Evolutionary conservation across 2,113 vertebrate genomes (phyloP).

Genomic region (Amphiprion percula): DNA sequence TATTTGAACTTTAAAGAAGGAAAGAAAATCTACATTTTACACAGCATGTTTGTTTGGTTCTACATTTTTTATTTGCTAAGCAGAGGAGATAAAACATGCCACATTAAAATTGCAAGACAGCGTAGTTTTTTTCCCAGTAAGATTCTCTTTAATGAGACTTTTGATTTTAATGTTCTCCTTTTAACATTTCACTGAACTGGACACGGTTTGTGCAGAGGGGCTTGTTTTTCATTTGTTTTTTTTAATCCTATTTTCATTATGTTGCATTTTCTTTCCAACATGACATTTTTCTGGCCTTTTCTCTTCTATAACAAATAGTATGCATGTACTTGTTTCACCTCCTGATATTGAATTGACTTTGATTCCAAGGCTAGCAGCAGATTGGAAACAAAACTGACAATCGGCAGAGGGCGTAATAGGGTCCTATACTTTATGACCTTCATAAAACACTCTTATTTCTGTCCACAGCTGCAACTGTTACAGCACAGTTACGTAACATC

Average conservation of each 20-base stretch:
- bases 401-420: constrained; percentile 66
- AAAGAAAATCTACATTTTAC: background rate
- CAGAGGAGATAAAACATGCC: too few relatives aligned
- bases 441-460: constrained; percentile 73
- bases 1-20: background rate
- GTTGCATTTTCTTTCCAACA: background rate
- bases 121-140: too few relatives aligned
- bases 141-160: too few relatives aligned
- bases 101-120: too few relatives aligned
- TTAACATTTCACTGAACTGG: too few relatives aligned
- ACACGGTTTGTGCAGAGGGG: too few relatives aligned
- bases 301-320: constrained; percentile 26
- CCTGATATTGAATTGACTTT: constrained; percentile 68
- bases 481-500: constrained; percentile 54
- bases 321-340: constrained; percentile 30
- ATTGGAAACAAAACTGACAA: constrained; percentile 65
- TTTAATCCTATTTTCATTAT: background rate
- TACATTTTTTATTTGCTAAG: too few relatives aligned
- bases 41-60: background rate
- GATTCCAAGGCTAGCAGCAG: constrained; percentile 60
- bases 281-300: background rate
- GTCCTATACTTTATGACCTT: constrained; percentile 71
- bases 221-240: too few relatives aligned
- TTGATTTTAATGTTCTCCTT: too few relatives aligned
- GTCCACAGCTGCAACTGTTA: constrained; percentile 25